Evolutionary conservation across 2,888 invertebrate species (phyloP).

Genomic region (Monoplex corrugatus): DNA sequence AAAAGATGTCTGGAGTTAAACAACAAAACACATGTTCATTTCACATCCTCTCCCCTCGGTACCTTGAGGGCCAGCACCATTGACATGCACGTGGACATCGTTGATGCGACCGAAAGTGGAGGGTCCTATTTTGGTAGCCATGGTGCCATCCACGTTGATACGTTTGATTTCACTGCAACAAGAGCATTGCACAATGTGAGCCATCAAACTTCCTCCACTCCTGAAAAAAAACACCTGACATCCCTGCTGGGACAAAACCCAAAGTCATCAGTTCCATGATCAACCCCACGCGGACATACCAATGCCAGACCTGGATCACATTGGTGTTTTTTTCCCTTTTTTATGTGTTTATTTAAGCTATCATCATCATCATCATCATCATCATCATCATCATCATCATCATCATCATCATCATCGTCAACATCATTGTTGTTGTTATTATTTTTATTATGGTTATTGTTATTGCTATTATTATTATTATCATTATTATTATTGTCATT

Average conservation of each 20-base stretch:
- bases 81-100: conserved; percentile 66
- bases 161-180: conserved; percentile 59
- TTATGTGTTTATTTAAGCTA: too few species aligned
- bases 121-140: conserved; percentile 57
- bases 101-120: conserved; percentile 56
- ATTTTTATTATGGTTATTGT: not conserved
- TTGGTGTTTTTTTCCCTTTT: too few species aligned
- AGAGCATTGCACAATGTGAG: not conserved
- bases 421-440: not conserved
- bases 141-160: conserved; percentile 58
- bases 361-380: conserved; percentile 16
- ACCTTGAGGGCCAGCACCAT: conserved; percentile 64
- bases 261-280: too few species aligned
- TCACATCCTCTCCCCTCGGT: too few species aligned
- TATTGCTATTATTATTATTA: not conserved
- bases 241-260: too few species aligned
- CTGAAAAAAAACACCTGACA: not conserved
- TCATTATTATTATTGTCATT: not conserved
- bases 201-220: not conserved
- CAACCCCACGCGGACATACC: too few species aligned
- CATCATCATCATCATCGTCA: conserved; percentile 41
- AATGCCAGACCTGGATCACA: too few species aligned
- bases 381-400: conserved; percentile 42
- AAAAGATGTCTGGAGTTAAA: too few species aligned
- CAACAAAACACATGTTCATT: too few species aligned